Evolutionary conservation across 2,113 vertebrate genomes (phyloP), one percentile per base, ranked within the genome.

Genomic region (Macquaria ambigua): DNA sequence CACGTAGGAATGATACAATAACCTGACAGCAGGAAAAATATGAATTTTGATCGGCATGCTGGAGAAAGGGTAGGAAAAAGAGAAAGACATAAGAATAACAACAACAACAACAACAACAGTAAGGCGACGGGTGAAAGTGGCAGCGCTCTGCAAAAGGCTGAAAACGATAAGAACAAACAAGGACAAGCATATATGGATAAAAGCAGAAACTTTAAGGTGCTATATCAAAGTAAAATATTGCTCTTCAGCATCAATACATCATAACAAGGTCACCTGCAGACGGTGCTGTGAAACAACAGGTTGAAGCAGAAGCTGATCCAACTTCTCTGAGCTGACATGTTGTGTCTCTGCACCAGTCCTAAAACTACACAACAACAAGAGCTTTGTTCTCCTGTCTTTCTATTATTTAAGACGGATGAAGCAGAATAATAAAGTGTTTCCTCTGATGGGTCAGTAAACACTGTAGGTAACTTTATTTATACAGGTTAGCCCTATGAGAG

Each of bases 211-310:
- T 82, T 37, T 67, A 53, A 64, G n/a, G 23, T 11, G 5, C 10
- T 43, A 31, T 6, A 53, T 77, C 10, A 67, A 15, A 69, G 69
- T 58, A 71, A 72, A 61, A 72, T 25, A 61, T 58, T 58, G 28
- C 50, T 81, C 52, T 66, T 66, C 34, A 31, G 20, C 34, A 52
- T 64, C 66, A 72, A 23, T 67, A 28, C 16, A 15, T 71, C 66
- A 61, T 9, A 25, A 68, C 70, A 69, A 56, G 64, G 77, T 70
- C 77, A 16, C 59, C 16, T 28, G 48, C 37, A 39, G 67, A 16
- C 28, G 2, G 20, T 15, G 53, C 56, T 23, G 78, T 21, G 21
- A 37, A 52, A n/a, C 21, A 67, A 62, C 41, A 53, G 31, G 14
- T 7, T 16, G 28, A 62, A 39, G 46, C 8, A 7, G 31, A 46